Conservation (phyloP, 2,888 invertebrate species). For the Xanthorhoe spadicearia region DNA sequence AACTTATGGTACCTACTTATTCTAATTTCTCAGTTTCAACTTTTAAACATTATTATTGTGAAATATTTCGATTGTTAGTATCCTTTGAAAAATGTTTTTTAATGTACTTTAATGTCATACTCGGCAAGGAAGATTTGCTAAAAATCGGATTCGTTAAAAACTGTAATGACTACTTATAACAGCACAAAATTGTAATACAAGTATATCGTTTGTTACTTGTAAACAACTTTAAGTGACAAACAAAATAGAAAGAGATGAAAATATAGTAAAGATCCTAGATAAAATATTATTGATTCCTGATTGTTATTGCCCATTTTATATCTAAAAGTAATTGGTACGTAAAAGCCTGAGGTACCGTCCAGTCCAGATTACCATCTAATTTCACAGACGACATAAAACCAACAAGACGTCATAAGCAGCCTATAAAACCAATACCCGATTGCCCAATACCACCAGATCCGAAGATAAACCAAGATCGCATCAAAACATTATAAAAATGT, state of each 20-base stretch:
- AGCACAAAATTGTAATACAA: too few relatives aligned
- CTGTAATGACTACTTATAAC: too few relatives aligned
- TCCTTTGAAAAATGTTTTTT: too few relatives aligned
- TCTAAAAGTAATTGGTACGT: constrained; percentile 20
- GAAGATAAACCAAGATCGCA: constrained; percentile 74
- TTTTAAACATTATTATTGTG: too few relatives aligned
- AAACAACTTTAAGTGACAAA: not conserved
- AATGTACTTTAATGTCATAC: too few relatives aligned
- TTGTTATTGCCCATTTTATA: constrained; percentile 8
- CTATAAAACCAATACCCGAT: constrained; percentile 53
- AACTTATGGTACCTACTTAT: too few relatives aligned
- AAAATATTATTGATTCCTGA: not conserved
- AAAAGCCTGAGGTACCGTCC: constrained; percentile 25
- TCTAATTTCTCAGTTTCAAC: too few relatives aligned
- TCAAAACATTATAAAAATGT: constrained; percentile 72
- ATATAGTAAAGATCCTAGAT: not conserved
- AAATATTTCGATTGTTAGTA: too few relatives aligned
- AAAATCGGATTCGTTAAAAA: too few relatives aligned
- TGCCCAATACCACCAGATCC: constrained; percentile 60
- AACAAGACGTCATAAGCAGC: constrained; percentile 43
- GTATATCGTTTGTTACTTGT: too few relatives aligned
- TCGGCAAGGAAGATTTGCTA: too few relatives aligned
- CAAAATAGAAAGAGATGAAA: not conserved
- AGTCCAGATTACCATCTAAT: constrained; percentile 34
- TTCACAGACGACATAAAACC: constrained; percentile 38